Evolutionary conservation across 2,888 invertebrate genomes (phyloP).

Genomic region (Clunio marinus): DNA sequence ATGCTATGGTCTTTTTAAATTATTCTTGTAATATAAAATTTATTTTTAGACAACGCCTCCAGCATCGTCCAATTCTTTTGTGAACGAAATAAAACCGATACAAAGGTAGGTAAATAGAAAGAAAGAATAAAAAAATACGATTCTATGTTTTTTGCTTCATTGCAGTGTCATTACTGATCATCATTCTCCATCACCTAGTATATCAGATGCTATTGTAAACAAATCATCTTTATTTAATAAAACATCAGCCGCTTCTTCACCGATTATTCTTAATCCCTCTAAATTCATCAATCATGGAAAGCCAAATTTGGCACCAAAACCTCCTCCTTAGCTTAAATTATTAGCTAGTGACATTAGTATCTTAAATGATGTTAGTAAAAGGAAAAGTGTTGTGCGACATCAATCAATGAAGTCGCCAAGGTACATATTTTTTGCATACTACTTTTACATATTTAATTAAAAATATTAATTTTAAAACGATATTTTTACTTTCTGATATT

Average conservation of each 20-base stretch:
- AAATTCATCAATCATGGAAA: slow-evolving; percentile 59
- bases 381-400: slow-evolving; percentile 62
- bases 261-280: neutral
- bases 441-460: too few species aligned
- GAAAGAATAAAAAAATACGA: too few species aligned
- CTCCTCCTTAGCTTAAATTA: slow-evolving; percentile 56
- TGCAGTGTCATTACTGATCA: slow-evolving; percentile 31
- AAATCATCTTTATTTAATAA: slow-evolving; percentile 29
- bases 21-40: neutral
- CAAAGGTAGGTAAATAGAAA: slow-evolving; percentile 22
- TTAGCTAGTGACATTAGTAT: slow-evolving; percentile 45
- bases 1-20: neutral
- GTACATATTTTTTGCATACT: too few species aligned
- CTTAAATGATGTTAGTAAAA: slow-evolving; percentile 44
- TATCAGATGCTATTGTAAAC: slow-evolving; percentile 19
- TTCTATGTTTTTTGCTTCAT: too few species aligned
- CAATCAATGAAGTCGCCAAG: slow-evolving; percentile 82
- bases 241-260: neutral
- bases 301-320: slow-evolving; percentile 79
- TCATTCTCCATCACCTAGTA: slow-evolving; percentile 25
- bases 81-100: slow-evolving; percentile 30
- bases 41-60: slow-evolving; percentile 23
- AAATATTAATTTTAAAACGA: too few species aligned
- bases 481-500: slow-evolving; percentile 26
- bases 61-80: slow-evolving; percentile 5